Evolutionary conservation across 2,113 vertebrate species (phyloP).

Genomic region (Connochaetes taurinus): DNA sequence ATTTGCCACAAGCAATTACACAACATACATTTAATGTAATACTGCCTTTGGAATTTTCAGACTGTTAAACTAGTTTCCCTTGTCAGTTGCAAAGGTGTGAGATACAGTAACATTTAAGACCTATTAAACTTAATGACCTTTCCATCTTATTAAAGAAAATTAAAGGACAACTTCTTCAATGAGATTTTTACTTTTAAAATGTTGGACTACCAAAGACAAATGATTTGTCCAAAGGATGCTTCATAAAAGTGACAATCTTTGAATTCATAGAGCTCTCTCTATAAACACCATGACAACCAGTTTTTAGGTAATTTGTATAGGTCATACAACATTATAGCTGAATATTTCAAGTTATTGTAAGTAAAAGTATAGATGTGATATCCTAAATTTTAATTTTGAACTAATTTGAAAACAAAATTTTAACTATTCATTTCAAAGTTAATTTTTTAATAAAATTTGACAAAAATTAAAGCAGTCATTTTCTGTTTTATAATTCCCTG

Average conservation of each 20-base stretch:
- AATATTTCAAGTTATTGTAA: not conserved
- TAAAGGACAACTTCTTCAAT: constrained; percentile 38
- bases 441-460: not conserved
- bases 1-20: constrained; percentile 59
- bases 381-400: not conserved
- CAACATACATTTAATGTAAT: constrained; percentile 28
- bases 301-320: constrained; percentile 14
- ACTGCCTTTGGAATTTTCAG: not conserved
- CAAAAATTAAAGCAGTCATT: not conserved
- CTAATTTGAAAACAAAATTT: not conserved
- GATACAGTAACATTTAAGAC: constrained; percentile 33
- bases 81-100: constrained; percentile 39
- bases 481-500: not conserved
- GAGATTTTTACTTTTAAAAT: constrained; percentile 43
- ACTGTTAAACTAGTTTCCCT: not conserved
- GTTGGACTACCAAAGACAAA: constrained; percentile 34
- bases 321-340: not conserved
- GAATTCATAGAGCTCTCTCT: not conserved
- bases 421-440: not conserved
- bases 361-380: not conserved
- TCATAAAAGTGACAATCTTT: not conserved
- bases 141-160: constrained; percentile 52
- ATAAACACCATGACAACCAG: not conserved
- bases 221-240: not conserved
- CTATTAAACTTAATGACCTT: constrained; percentile 50